Evolutionary conservation across 2,113 vertebrate species (phyloP), one percentile per base, ranked within the genome.

Genomic region (Urocitellus parryii): DNA sequence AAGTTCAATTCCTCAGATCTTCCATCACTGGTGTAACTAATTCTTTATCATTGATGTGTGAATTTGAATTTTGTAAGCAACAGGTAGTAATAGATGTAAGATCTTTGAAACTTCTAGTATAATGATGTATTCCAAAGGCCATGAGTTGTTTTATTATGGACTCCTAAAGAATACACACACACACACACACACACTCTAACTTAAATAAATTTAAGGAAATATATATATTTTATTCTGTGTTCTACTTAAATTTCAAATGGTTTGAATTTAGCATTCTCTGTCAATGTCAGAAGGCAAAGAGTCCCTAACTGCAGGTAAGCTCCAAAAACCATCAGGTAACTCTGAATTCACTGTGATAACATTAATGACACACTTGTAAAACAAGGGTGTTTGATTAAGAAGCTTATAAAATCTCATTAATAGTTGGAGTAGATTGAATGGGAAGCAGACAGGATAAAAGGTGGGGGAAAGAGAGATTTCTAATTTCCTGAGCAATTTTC

Each of bases 401-500:
- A 79, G 9, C 34, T 63, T 90, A 77, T 42, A 93, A 96, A 42
- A 93, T 37, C 11, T 51, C 5, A 29, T n/a, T 51, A 4, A 29
- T n/a, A 80, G 29, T 20, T 79, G 29, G 29, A 84, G 18, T 63
- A 17, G 1, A 81, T 27, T 34, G 37, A 74, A 34, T 77, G 27
- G 25, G 17, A 82, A 58, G 37, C 18, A 89, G 51, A 73, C 5
- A 92, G 63, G 25, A 86, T 65, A 80, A 91, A 77, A 67, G 22
- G 51, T 53, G 3, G 67, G 84, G 9, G 17, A 68, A 86, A 68
- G 11, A 87, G 24, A 72, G 4, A 73, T 22, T 53, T 37, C 8
- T 82, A 82, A 63, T 86, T 45, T 86, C 77, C 53, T 92, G 25
- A 95, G 18, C 17, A 70, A 92, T 34, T 81, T 67, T 78, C 25